These are phyloP conservation scores for Microcebus jonahi DNA, from an alignment of 2,113 vertebrate species.

Conservation along the genomic window DNA sequence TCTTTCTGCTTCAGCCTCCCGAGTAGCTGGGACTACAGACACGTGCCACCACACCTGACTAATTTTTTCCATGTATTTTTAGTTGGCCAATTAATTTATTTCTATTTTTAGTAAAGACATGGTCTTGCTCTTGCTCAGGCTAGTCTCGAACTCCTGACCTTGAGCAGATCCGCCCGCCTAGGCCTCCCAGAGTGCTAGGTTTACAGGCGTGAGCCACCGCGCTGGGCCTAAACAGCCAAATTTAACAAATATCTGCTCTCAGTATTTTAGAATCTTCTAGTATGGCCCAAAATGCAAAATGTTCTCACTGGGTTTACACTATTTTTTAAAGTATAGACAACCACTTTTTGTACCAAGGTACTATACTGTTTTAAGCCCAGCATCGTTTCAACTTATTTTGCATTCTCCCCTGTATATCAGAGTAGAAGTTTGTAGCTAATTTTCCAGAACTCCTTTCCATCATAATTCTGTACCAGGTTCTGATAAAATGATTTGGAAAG, in stretches of 20 bases:
- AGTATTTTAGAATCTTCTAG: background rate
- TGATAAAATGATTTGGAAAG: background rate
- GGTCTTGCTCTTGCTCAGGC: no score
- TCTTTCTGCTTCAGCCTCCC: no score
- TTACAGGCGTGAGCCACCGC: no score
- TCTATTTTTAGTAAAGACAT: no score
- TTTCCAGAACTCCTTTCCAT: background rate
- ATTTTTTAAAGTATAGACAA: background rate
- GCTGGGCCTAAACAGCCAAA: background rate
- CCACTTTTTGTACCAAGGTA: background rate
- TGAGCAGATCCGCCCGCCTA: no score
- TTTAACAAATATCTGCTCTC: background rate
- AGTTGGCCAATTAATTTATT: no score
- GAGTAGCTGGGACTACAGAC: no score
- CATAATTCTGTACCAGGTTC: background rate
- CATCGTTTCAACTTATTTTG: background rate
- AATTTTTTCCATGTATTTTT: no score
- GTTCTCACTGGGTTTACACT: background rate
- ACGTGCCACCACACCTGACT: no score
- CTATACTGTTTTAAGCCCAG: background rate
- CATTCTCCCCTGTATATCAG: background rate
- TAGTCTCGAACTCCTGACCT: no score
- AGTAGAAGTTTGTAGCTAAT: background rate
- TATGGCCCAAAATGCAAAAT: background rate
- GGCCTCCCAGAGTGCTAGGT: no score